Base-by-base conservation (phyloP, 2,888 invertebrate genomes). In the Chrysodeixis includens region DNA sequence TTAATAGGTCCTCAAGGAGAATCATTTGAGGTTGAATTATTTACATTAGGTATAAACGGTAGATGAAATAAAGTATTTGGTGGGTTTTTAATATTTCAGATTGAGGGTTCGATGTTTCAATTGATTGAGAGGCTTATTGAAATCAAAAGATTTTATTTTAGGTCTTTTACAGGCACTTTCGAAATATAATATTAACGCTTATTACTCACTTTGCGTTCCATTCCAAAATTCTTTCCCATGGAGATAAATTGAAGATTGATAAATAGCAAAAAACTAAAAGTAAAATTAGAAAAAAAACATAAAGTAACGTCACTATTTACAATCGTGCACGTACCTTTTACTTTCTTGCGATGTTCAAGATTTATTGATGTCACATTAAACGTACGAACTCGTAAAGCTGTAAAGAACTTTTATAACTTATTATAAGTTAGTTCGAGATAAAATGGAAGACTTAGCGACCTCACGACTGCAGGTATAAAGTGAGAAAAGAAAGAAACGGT, bases 331-430 rank as follows among this genome's bases (percentile, higher is more conserved):
- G 6, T 6, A 4, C 26, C 26, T 26, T 26, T 26, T 26, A 6
- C 26, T 26, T 26, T 26, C 6, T 6, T 26, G 26, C 26, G 3
- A 26, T 26, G 3, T 26, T 26, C 26, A 26, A 26, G 59, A 54
- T 67, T 71, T 58, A 67, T 59, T 56, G 51, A 46, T 32, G 12
- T 10, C 64, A 71, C 62, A 71, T 62, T 60, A 71, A 67, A 62
- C 53, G 14, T 44, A 58, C 16, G 53, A 20, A 8, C 32, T 46
- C n/a, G n/a, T 53, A 67, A 62, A 64, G 56, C 58, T 52, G 51
- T 55, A 18, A 52, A 30, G 46, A 58, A 74, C 58, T 63, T 66
- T 71, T 64, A 70, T 59, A 54, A 56, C 53, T 32, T 70, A 57
- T 60, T 66, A 64, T 51, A 63, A 74, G 44, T 70, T 49, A 46